phyloP scores from a whole-genome alignment of 2,797 vertebrate species.

The Anniella stebbinsi region DNA sequence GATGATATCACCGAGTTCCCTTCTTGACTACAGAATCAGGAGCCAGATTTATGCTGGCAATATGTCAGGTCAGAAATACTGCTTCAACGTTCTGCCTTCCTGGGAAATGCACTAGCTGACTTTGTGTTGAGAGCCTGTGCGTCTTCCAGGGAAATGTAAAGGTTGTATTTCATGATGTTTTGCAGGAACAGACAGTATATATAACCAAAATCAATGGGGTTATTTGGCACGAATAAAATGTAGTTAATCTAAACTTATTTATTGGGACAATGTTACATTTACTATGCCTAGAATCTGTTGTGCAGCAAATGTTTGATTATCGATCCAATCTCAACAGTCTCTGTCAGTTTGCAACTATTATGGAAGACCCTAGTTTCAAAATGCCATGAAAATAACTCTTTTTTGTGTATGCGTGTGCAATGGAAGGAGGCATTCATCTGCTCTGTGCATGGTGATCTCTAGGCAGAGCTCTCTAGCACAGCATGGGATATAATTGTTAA shows the following conservation, averaged over 20 bases:
- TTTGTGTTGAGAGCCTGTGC: neutral
- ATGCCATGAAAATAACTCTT: neutral
- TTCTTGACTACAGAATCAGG: neutral
- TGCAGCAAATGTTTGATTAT: neutral
- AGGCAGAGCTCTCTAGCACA: neutral
- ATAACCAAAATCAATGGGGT: neutral
- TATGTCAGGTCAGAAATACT: neutral
- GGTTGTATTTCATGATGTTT: neutral
- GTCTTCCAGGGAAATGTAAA: neutral
- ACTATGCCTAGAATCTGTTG: neutral
- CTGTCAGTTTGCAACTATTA: neutral
- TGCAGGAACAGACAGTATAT: neutral
- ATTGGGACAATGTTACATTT: neutral
- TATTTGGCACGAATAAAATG: neutral
- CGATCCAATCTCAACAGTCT: neutral
- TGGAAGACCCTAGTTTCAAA: neutral
- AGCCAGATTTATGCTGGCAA: neutral
- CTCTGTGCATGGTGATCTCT: neutral
- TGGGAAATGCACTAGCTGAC: neutral
- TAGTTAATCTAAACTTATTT: neutral
- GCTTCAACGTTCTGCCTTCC: neutral
- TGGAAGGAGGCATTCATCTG: neutral
- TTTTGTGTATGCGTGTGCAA: neutral
- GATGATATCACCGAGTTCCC: neutral
- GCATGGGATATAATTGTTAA: neutral